Evolutionary conservation across 2,797 vertebrate genomes (phyloP).

Genomic region (Glyptemys insculpta): DNA sequence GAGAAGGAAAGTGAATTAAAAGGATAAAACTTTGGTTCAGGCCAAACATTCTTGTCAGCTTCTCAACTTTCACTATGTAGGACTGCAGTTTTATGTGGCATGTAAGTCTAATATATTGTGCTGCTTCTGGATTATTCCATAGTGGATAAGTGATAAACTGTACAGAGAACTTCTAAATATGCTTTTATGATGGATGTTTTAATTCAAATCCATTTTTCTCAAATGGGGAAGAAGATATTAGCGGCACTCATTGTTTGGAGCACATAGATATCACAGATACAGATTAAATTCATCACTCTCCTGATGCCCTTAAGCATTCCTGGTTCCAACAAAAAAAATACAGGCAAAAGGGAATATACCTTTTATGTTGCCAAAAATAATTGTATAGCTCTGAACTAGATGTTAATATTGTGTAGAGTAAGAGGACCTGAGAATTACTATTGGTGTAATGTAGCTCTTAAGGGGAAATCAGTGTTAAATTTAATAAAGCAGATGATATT

Average conservation of each 20-base stretch:
- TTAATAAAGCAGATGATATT: not conserved
- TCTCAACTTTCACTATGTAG: not conserved
- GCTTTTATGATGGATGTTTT: constrained; percentile 32
- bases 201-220: constrained; percentile 53
- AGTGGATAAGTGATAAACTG: constrained; percentile 6
- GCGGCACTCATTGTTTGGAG: constrained; percentile 25
- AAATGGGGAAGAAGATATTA: not conserved
- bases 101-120: not conserved
- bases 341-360: constrained; percentile 26
- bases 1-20: not conserved
- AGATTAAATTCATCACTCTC: constrained; percentile 41
- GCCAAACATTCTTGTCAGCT: not conserved
- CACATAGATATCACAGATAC: constrained; percentile 30
- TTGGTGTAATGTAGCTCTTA: not conserved
- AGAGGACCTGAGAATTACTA: not conserved
- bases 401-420: not conserved
- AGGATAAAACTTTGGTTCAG: not conserved
- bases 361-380: constrained; percentile 46
- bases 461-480: not conserved
- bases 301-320: constrained; percentile 16
- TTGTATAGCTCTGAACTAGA: constrained; percentile 19
- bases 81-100: not conserved
- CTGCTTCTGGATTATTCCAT: constrained; percentile 2
- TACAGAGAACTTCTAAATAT: not conserved
- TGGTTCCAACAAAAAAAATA: constrained; percentile 17